Conservation (phyloP, 2,797 vertebrate species). For the Anableps anableps region DNA sequence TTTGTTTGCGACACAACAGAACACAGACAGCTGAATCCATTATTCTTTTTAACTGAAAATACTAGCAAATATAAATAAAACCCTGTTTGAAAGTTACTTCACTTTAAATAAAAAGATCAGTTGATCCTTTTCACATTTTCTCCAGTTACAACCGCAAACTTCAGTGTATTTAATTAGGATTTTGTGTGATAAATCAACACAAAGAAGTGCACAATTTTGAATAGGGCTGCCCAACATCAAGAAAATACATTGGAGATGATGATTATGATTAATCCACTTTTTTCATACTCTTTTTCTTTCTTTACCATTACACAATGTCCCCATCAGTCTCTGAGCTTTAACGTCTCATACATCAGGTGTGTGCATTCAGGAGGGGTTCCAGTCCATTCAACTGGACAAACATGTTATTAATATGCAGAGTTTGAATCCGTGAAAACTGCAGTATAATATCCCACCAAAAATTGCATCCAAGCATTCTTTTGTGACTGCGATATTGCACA, state of each 20-base stretch:
- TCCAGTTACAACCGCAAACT: not conserved
- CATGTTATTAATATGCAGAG: no score
- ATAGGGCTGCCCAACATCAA: not conserved
- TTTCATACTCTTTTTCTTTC: not conserved
- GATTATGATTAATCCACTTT: not conserved
- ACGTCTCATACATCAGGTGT: no score
- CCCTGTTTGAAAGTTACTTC: not conserved
- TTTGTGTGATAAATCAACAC: not conserved
- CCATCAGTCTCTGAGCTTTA: no score
- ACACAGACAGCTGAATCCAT: not conserved
- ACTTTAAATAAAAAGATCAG: not conserved
- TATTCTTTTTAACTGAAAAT: not conserved
- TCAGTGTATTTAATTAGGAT: not conserved
- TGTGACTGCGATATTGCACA: not conserved
- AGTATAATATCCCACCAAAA: no score
- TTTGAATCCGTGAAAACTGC: no score
- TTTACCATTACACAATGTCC: no score
- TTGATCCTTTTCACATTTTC: not conserved
- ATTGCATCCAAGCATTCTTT: no score
- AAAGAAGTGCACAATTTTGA: not conserved
- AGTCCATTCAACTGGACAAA: no score
- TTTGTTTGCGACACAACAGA: conserved; percentile 17
- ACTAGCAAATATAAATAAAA: not conserved
- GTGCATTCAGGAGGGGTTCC: no score
- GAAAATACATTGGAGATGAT: no score